A percentile compares a stretch with the other conserved stretches of the same genome.
Evolutionary conservation across 2,888 invertebrate genomes (phyloP).

Genomic region (Ochlodes sylvanus): DNA sequence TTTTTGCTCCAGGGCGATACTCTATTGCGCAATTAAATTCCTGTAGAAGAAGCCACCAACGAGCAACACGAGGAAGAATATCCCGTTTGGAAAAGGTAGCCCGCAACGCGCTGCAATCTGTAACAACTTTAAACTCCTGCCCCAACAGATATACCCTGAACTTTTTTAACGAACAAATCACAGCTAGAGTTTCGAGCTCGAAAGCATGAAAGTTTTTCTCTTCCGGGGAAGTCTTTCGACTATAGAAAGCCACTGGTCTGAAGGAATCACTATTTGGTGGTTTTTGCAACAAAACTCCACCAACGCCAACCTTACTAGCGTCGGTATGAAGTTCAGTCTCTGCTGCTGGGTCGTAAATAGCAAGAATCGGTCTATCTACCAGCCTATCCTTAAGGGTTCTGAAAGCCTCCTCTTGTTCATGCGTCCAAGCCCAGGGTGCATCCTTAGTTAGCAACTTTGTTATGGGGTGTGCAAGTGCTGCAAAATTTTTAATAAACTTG

Average conservation of each 20-base stretch:
- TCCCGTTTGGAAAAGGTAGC: constrained; percentile 40
- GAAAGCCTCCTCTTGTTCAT: constrained; percentile 40
- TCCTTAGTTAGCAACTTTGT: constrained; percentile 36
- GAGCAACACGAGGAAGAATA: constrained; percentile 36
- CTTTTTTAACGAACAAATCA: constrained; percentile 39
- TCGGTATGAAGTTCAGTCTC: constrained; percentile 43
- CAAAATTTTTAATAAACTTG: constrained; percentile 39
- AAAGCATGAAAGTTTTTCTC: constrained; percentile 45
- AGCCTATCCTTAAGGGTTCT: constrained; percentile 38
- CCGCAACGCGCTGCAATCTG: constrained; percentile 41
- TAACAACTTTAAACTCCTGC: constrained; percentile 37
- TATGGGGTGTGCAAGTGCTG: constrained; percentile 35
- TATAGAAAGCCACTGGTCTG: constrained; percentile 41
- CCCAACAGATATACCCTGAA: constrained; percentile 42
- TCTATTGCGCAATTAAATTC: constrained; percentile 38
- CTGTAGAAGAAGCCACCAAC: constrained; percentile 38
- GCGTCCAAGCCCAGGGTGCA: constrained; percentile 40
- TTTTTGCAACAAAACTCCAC: constrained; percentile 29
- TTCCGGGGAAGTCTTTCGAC: constrained; percentile 43
- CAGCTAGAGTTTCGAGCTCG: constrained; percentile 46
- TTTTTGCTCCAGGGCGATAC: constrained; percentile 34
- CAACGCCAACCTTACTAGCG: constrained; percentile 36
- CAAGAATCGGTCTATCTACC: constrained; percentile 45
- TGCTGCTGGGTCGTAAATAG: constrained; percentile 47
- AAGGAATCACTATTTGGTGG: neutral